These are phyloP conservation scores for Recurvirostra avosetta DNA, from an alignment of 2,113 vertebrate species.

Conservation along the genomic window DNA sequence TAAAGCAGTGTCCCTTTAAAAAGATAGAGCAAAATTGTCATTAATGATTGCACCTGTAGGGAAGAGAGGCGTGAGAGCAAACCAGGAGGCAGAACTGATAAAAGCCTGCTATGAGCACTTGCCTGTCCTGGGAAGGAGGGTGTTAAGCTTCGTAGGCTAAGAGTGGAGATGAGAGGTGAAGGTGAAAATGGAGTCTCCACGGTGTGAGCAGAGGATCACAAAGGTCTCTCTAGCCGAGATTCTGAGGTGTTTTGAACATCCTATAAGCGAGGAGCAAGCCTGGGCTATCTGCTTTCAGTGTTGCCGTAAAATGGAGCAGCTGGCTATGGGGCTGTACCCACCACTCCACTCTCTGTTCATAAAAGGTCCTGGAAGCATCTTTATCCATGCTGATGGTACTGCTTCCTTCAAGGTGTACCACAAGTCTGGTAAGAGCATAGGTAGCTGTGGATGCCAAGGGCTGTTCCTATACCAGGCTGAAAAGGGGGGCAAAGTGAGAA, in stretches of 20 bases:
- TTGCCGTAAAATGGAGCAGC: slow-evolving; percentile 28
- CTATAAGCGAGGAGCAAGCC: slow-evolving; percentile 69
- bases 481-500: background rate
- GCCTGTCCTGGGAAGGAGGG: rapidly evolving
- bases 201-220: background rate
- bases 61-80: background rate
- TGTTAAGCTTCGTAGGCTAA: background rate
- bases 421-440: slow-evolving; percentile 37
- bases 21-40: background rate
- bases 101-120: background rate
- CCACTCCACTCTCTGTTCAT: background rate
- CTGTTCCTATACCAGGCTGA: background rate
- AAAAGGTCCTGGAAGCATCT: slow-evolving; percentile 38
- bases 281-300: slow-evolving; percentile 72
- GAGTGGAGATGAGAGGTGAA: background rate
- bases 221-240: slow-evolving; percentile 55
- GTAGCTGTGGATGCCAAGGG: background rate
- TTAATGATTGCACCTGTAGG: slow-evolving; percentile 30
- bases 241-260: slow-evolving; percentile 41
- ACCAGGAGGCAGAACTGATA: background rate
- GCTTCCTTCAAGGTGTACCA: slow-evolving; percentile 44
- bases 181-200: background rate
- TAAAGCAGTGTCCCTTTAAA: slow-evolving; percentile 3
- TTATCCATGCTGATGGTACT: slow-evolving; percentile 58
- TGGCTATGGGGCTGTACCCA: background rate